These are phyloP conservation scores for Rhegmatorhina hoffmannsi DNA, from an alignment of 2,113 vertebrate genomes.

Conservation along the genomic window DNA sequence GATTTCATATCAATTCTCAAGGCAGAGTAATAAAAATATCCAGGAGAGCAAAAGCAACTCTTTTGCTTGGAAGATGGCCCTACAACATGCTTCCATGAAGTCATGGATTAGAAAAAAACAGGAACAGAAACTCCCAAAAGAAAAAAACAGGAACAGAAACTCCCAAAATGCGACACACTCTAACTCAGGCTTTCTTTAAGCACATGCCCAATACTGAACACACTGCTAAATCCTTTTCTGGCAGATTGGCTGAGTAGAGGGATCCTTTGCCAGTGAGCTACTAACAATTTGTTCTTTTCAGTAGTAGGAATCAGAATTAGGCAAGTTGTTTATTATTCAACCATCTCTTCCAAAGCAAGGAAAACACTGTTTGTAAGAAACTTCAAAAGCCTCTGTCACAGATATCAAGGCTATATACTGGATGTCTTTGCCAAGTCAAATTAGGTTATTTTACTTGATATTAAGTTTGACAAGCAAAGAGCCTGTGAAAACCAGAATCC, in stretches of 20 bases:
- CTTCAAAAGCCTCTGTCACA: slow-evolving; percentile 75
- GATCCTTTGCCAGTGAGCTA: slow-evolving; percentile 10
- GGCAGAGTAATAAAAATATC: not conserved
- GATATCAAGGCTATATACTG: slow-evolving; percentile 72
- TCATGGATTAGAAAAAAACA: not conserved
- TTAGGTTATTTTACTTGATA: slow-evolving; percentile 83
- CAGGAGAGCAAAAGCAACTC: not conserved
- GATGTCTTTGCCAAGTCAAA: slow-evolving; percentile 80
- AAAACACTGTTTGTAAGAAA: slow-evolving; percentile 74
- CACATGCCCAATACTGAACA: not conserved
- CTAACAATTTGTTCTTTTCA: slow-evolving; percentile 23
- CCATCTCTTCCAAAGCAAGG: slow-evolving; percentile 63
- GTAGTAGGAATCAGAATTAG: not conserved
- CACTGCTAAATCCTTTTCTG: not conserved
- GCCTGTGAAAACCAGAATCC: slow-evolving; percentile 80
- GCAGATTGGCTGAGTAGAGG: not conserved
- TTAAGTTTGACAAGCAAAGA: slow-evolving; percentile 83
- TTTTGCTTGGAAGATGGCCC: not conserved
- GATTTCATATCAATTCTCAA: not conserved
- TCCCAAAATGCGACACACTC: not conserved
- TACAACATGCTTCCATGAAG: not conserved
- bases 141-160: not conserved
- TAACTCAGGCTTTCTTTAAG: not conserved
- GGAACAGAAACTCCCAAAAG: not conserved
- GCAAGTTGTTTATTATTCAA: slow-evolving; percentile 78